Evolutionary conservation across 2,888 invertebrate species (phyloP), one percentile per base, ranked within the genome.

Genomic region (Carpatolechia fugitivella): DNA sequence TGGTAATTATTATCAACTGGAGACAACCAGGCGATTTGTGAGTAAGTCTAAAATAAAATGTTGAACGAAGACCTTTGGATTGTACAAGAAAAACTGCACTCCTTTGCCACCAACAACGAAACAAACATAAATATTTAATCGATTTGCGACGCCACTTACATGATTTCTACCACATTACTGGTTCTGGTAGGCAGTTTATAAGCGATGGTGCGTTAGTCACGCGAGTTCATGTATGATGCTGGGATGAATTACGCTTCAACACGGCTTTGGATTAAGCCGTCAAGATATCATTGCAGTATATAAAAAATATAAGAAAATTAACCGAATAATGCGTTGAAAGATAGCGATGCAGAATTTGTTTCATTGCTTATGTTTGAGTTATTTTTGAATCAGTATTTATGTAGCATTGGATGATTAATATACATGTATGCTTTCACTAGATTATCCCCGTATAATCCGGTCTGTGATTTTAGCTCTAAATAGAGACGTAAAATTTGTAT

Each of bases 71-170:
- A n/a, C n/a, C n/a, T n/a, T n/a, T n/a, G n/a, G n/a, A n/a, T n/a
- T 98, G 87, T 0, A 85, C 57, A 54, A 62, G 64, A 8, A n/a
- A 48, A 48, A 48, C 14, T 30, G 31, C 13, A 48, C 30, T 13
- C 10, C 3, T n/a, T n/a, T 44, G 20, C 44, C 11, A 44, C 29
- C 24, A 29, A 11, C 14, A 8, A 16, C 10, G n/a, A n/a, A n/a
- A n/a, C 18, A 31, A 48, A 48, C 11, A 18, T 48, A 48, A n/a
- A 40, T 33, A n/a, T 18, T n/a, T 40, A 51, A 54, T 56, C 56
- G 54, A 58, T 58, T 58, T 20, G 54, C 13, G 44, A 56, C 29
- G 56, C 58, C 54, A 51, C 56, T 56, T 49, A 58, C 38, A 44
- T 24, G 54, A 46, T 54, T 33, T 48, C 7, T 14, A 10, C 10